Evolutionary conservation across 1,140 invertebrate genomes (phyloP), one percentile per base, ranked within the genome.

Genomic region (Neuroterus valhalla): DNA sequence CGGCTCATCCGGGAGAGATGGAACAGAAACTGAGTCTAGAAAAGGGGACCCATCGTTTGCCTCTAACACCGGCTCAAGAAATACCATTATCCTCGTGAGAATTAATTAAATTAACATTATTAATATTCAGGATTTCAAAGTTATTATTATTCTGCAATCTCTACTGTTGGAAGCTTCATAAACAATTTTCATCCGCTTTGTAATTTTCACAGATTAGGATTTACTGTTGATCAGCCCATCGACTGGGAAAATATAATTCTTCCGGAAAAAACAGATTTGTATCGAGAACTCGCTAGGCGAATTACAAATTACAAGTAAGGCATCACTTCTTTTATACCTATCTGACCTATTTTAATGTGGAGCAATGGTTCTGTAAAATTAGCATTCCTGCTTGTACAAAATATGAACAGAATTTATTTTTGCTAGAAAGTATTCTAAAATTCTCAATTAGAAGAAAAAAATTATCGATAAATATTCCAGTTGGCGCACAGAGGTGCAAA

Each of bases 251-350:
- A 85, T 74, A 87, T 92, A 21, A 83, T 82, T 44, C 85, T 93
- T 15, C 92, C 91, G 4, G 89, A 91, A 72, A 93, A 92, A 83
- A 91, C 91, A 31, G 91, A 92, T 82, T 80, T 93, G 17, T 92
- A 92, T 83, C 80, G 90, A 38, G 91, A 92, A 81, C 80, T 92
- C 31, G 88, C 89, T 45, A 86, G 86, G 50, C 84, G 92, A 72
- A 92, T 92, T 11, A 92, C 88, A 6, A 92, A 91, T 81, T 92
- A 91, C 79, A 91, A 89, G 91, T 92, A 14, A 50, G 50, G 5
- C 5, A 38, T 5, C 5, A 38, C n/a, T n/a, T n/a, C n/a, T n/a
- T n/a, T n/a, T n/a, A n/a, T n/a, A n/a, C n/a, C n/a, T n/a, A n/a
- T n/a, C n/a, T n/a, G n/a, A n/a, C n/a, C n/a, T n/a, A n/a, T n/a